Evolutionary conservation across 2,797 vertebrate genomes (phyloP).

Genomic region (Bufotes viridis): DNA sequence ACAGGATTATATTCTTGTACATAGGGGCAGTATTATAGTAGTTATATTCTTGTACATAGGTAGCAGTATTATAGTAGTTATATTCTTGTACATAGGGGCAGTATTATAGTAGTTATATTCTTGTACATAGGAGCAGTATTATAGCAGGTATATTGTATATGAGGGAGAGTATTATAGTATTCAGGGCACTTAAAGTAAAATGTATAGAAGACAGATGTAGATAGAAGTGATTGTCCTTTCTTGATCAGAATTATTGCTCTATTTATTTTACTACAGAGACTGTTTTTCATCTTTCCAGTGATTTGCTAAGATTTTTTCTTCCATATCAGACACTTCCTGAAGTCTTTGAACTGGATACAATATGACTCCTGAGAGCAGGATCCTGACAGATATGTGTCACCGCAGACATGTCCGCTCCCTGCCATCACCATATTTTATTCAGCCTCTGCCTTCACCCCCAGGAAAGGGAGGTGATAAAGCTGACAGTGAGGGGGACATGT

Average conservation of each 20-base stretch:
- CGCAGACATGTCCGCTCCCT: background rate
- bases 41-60: background rate
- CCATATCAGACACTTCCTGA: background rate
- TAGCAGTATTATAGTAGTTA: background rate
- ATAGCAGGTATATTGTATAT: background rate
- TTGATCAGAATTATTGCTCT: background rate
- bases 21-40: background rate
- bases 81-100: background rate
- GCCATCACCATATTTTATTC: conserved; percentile 14
- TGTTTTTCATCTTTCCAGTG: background rate
- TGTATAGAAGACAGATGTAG: too few relatives aligned
- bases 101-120: background rate
- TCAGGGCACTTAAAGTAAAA: background rate
- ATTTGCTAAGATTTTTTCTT: background rate
- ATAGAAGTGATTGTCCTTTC: background rate
- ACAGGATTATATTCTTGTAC: background rate
- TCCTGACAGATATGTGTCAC: conserved; percentile 19
- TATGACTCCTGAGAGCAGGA: background rate
- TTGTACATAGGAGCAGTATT: background rate
- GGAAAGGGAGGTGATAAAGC: background rate
- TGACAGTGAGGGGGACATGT: background rate
- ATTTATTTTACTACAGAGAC: background rate
- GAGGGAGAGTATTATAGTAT: background rate
- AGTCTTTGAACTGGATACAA: background rate
- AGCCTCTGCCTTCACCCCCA: background rate